A percentile compares a stretch with the other conserved stretches of the same genome.
phyloP scores from a whole-genome alignment of 1,140 invertebrate genomes.

The Monomorium pharaonis region DNA sequence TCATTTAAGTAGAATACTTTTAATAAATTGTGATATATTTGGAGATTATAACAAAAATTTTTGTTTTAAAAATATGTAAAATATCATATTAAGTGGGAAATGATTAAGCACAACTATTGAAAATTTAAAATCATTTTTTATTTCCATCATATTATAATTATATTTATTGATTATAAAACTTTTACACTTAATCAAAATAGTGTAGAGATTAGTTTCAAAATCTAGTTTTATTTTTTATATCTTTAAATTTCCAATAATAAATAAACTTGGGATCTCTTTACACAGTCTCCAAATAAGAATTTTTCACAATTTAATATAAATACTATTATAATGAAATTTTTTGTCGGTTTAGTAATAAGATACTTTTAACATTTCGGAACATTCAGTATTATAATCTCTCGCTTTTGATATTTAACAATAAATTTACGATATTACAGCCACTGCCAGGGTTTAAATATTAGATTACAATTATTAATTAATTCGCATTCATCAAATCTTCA shows the following conservation, averaged over 20 bases:
- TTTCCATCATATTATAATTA: neutral
- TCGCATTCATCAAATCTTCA: constrained; percentile 51
- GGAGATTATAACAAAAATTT: neutral
- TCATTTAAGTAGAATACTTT: neutral
- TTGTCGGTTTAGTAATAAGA: neutral
- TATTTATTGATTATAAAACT: no score
- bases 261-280: neutral
- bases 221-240: neutral
- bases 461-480: constrained; percentile 52
- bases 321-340: neutral
- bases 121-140: constrained; percentile 10
- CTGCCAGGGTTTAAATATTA: constrained; percentile 38
- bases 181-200: neutral
- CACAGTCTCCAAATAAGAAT: neutral
- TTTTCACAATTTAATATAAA: neutral
- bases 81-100: neutral
- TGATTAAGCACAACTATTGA: neutral
- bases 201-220: neutral
- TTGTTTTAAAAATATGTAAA: neutral
- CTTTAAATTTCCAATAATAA: neutral
- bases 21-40: neutral
- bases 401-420: constrained; percentile 35
- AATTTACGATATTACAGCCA: constrained; percentile 27
- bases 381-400: constrained; percentile 30
- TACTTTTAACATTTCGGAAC: constrained; percentile 11